Percentiles rank a stretch among this genome's conserved stretches.
phyloP scores from a whole-genome alignment of 2,888 invertebrate species.

The Tenthredo notha region DNA sequence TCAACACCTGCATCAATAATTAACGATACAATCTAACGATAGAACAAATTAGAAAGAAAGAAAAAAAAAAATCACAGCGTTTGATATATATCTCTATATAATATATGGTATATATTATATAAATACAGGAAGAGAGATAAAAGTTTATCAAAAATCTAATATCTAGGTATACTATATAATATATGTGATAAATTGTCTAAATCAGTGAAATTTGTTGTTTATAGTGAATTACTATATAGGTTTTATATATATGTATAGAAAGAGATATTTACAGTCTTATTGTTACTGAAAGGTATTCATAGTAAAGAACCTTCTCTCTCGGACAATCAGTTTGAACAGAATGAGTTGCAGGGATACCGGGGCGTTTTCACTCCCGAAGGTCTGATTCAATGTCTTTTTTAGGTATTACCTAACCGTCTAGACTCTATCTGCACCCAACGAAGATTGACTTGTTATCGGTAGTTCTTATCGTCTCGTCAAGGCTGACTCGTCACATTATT shows the following conservation, averaged over 20 bases:
- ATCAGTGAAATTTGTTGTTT: too few relatives aligned
- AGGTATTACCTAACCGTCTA: constrained; percentile 40
- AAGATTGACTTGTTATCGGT: not conserved
- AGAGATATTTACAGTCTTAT: not conserved
- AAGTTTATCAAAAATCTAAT: too few relatives aligned
- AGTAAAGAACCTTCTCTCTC: not conserved
- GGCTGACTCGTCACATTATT: not conserved
- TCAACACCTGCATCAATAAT: too few relatives aligned
- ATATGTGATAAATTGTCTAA: too few relatives aligned
- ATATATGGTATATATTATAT: too few relatives aligned
- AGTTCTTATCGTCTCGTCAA: not conserved
- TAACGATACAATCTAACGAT: too few relatives aligned
- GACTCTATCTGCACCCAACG: not conserved
- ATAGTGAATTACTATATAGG: not conserved
- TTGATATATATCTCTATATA: too few relatives aligned
- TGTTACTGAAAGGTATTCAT: not conserved
- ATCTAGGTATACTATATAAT: too few relatives aligned
- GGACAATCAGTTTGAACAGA: not conserved
- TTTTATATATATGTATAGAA: not conserved
- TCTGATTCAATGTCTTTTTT: constrained; percentile 16
- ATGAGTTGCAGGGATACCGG: not conserved
- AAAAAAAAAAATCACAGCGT: too few relatives aligned
- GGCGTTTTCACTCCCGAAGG: constrained; percentile 21
- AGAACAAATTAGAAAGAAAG: too few relatives aligned
- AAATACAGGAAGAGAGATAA: too few relatives aligned